phyloP scores from a whole-genome alignment of 2,888 invertebrate genomes.

The Polietes domitor region DNA sequence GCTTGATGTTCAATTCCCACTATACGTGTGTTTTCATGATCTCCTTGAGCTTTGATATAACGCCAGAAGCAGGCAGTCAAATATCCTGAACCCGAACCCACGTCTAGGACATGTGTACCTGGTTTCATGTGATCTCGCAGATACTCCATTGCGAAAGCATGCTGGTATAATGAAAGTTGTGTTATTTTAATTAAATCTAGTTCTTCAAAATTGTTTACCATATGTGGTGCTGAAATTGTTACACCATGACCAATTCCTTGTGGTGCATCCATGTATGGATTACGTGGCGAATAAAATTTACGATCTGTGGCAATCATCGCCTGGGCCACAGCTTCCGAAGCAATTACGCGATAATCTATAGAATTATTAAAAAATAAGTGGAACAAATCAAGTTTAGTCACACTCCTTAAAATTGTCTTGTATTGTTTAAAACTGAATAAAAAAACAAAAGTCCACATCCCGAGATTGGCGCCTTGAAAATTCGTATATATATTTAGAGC shows the following conservation, averaged over 20 bases:
- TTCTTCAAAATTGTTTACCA: slow-evolving; percentile 84
- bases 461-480: too few species aligned
- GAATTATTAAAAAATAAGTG: not conserved
- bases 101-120: slow-evolving; percentile 92
- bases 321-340: slow-evolving; percentile 87
- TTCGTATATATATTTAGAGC: too few species aligned
- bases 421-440: too few species aligned
- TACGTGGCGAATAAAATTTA: slow-evolving; percentile 88
- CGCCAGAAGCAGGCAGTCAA: slow-evolving; percentile 94
- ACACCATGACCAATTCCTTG: slow-evolving; percentile 97
- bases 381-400: too few species aligned
- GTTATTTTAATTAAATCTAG: not conserved
- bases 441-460: too few species aligned
- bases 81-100: slow-evolving; percentile 97
- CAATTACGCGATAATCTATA: slow-evolving; percentile 90
- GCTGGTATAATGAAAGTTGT: slow-evolving; percentile 82
- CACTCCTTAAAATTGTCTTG: too few species aligned
- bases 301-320: slow-evolving; percentile 93
- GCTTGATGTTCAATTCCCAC: slow-evolving; percentile 96
- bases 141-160: slow-evolving; percentile 94
- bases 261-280: slow-evolving; percentile 94
- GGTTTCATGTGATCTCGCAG: slow-evolving; percentile 89
- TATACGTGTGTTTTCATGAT: slow-evolving; percentile 82
- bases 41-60: slow-evolving; percentile 85
- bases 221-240: slow-evolving; percentile 97